A percentile compares a stretch with the other conserved stretches of the same genome.
Evolutionary conservation across 2,113 vertebrate genomes (phyloP).

Genomic region (Malurus elegans): DNA sequence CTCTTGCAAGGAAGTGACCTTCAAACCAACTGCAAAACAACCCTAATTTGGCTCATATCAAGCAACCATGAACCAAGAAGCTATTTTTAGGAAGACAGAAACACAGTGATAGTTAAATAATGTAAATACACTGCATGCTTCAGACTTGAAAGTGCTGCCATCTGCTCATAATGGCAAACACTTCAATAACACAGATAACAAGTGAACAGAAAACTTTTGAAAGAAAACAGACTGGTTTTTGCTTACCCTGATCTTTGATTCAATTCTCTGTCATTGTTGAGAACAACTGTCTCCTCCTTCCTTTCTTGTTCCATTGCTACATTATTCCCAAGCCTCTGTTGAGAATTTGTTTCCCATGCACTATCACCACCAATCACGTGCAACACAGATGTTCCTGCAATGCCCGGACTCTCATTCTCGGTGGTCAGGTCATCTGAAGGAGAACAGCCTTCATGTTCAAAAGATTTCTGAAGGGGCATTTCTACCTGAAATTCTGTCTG

Average conservation of each 20-base stretch:
- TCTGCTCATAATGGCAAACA: background rate
- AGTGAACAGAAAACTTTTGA: background rate
- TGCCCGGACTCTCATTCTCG: background rate
- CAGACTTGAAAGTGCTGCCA: background rate
- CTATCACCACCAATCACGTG: background rate
- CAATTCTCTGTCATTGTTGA: slow-evolving; percentile 18
- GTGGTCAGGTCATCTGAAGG: background rate
- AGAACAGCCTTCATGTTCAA: slow-evolving; percentile 14
- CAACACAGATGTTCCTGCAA: background rate
- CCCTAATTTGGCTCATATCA: background rate
- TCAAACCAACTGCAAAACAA: background rate
- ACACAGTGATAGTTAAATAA: background rate
- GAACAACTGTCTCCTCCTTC: slow-evolving; percentile 49
- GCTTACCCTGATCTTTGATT: slow-evolving; percentile 65
- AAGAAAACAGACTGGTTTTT: background rate
- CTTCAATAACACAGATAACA: background rate
- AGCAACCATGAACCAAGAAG: background rate
- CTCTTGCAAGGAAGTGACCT: background rate
- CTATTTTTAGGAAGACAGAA: background rate
- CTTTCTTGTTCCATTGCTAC: slow-evolving; percentile 1
- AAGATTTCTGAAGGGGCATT: slow-evolving; percentile 23
- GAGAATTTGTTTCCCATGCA: slow-evolving; percentile 45
- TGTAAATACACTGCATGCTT: background rate
- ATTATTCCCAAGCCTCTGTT: background rate
- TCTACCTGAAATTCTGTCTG: background rate